Evolutionary conservation across 1,140 invertebrate genomes (phyloP).

Genomic region (Euglossa dilemma): DNA sequence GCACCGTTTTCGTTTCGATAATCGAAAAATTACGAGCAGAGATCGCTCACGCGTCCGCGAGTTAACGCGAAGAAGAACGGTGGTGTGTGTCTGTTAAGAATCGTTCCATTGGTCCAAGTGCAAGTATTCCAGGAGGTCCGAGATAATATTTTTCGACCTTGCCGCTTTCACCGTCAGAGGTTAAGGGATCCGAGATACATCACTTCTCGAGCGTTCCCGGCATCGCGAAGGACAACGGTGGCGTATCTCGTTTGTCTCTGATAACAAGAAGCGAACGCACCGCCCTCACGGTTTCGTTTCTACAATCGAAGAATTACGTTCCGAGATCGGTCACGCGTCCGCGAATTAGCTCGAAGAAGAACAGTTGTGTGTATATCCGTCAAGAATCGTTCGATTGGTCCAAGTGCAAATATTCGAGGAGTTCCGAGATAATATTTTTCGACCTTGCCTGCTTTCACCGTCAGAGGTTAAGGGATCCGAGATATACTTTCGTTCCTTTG

Average conservation of each 20-base stretch:
- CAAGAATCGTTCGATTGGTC: background rate
- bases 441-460: background rate
- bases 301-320: too few species aligned
- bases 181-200: too few species aligned
- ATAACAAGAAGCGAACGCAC: too few species aligned
- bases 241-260: too few species aligned
- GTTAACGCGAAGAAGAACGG: too few species aligned
- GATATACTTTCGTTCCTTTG: background rate
- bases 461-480: background rate
- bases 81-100: too few species aligned
- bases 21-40: background rate
- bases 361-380: too few species aligned
- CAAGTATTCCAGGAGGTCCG: background rate
- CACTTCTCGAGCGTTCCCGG: too few species aligned
- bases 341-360: too few species aligned
- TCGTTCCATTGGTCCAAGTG: background rate
- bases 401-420: background rate
- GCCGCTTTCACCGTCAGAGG: background rate
- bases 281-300: too few species aligned
- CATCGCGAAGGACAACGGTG: background rate
- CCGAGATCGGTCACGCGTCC: too few species aligned
- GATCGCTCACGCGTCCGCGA: too few species aligned
- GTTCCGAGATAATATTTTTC: conserved; percentile 1
- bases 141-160: background rate
- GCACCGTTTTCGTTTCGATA: background rate